Percentiles rank a stretch among this genome's conserved stretches.
These are phyloP conservation scores for Resseliella maxima DNA, from an alignment of 2,888 invertebrate genomes.

Conservation along the genomic window DNA sequence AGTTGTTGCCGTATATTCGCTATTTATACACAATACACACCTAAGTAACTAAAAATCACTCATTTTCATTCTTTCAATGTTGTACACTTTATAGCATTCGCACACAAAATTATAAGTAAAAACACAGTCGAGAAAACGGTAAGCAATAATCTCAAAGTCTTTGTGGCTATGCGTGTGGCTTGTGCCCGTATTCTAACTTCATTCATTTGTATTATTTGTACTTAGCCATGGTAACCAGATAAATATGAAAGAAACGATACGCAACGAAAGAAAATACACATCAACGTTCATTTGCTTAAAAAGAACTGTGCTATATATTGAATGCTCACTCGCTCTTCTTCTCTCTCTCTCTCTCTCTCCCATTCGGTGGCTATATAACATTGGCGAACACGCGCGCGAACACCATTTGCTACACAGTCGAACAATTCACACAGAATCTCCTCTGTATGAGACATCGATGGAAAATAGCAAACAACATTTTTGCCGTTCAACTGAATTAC, in stretches of 20 bases:
- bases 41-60: background rate
- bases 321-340: no score
- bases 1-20: background rate
- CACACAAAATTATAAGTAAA: background rate
- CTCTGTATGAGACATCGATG: slow-evolving; percentile 32
- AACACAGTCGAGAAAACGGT: background rate
- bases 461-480: slow-evolving; percentile 29
- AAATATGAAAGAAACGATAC: no score
- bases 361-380: no score
- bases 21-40: background rate
- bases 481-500: background rate
- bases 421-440: background rate
- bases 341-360: background rate
- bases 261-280: no score
- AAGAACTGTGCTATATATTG: no score
- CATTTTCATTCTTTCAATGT: background rate
- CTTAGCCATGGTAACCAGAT: slow-evolving; percentile 4
- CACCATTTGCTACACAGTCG: background rate
- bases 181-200: background rate
- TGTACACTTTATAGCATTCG: background rate
- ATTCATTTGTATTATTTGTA: slow-evolving; percentile 55
- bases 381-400: background rate
- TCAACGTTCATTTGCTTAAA: no score
- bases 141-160: background rate
- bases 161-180: background rate